phyloP scores from a whole-genome alignment of 2,888 invertebrate genomes.

The Loripinus fragilis region DNA sequence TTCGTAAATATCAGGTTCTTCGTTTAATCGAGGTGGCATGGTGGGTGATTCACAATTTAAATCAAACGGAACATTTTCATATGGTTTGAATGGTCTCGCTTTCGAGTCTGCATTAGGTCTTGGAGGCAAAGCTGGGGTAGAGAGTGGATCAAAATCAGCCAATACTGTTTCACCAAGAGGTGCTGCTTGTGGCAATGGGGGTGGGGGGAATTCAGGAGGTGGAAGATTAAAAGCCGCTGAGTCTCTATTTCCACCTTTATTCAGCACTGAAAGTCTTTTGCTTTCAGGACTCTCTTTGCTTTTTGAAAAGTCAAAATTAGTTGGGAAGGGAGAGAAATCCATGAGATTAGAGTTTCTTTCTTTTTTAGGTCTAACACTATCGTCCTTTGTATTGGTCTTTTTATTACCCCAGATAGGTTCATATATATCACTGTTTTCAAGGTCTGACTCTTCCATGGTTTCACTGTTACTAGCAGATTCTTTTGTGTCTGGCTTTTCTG shows the following conservation, averaged over 20 bases:
- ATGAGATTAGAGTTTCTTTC: constrained; percentile 41
- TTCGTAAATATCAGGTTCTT: constrained; percentile 44
- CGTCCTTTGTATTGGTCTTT: not conserved
- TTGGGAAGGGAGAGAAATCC: constrained; percentile 41
- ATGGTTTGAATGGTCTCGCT: constrained; percentile 26
- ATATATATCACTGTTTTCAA: constrained; percentile 35
- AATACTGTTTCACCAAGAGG: constrained; percentile 26
- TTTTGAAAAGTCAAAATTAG: constrained; percentile 6
- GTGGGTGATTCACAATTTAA: constrained; percentile 31
- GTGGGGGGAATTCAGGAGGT: constrained; percentile 59
- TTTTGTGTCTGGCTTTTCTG: not conserved
- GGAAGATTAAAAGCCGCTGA: constrained; percentile 56
- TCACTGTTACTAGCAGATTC: not conserved
- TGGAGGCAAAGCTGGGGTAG: constrained; percentile 50
- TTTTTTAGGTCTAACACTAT: not conserved
- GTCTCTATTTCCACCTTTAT: constrained; percentile 9
- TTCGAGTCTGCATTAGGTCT: constrained; percentile 38
- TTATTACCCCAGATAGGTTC: constrained; percentile 58
- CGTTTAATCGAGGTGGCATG: constrained; percentile 41
- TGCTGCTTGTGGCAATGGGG: constrained; percentile 50
- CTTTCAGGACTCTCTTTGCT: not conserved
- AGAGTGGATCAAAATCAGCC: constrained; percentile 55
- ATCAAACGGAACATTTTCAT: constrained; percentile 40
- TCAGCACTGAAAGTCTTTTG: constrained; percentile 29
- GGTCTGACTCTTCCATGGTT: not conserved